phyloP scores from a whole-genome alignment of 2,113 vertebrate genomes.

The Alligator mississippiensis region DNA sequence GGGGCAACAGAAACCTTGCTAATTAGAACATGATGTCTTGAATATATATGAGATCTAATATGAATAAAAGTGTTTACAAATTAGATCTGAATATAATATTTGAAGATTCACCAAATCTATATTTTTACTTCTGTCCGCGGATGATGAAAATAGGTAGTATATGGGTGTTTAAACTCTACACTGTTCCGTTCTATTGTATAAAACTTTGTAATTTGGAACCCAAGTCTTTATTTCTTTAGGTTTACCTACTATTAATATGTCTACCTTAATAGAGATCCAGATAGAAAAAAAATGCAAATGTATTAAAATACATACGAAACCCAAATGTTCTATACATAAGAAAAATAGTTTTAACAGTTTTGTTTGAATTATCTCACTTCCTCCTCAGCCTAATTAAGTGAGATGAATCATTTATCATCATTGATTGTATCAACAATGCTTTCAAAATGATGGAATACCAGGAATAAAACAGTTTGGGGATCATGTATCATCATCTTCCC shows the following conservation, averaged over 20 bases:
- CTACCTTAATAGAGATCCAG: neutral
- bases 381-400: conserved; percentile 44
- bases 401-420: conserved; percentile 70
- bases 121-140: neutral
- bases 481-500: conserved; percentile 53
- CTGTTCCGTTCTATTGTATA: neutral
- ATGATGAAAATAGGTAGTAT: neutral
- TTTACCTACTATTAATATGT: neutral
- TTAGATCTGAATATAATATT: neutral
- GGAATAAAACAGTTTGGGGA: conserved; percentile 31
- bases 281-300: neutral
- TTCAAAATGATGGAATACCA: conserved; percentile 65
- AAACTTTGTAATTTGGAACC: neutral
- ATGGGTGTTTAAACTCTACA: neutral
- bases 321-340: neutral
- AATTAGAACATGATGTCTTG: neutral
- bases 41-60: neutral
- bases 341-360: neutral
- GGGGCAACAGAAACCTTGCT: neutral
- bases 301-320: neutral
- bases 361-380: conserved; percentile 35
- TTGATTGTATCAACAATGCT: conserved; percentile 61
- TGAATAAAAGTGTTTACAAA: neutral
- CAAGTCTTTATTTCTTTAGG: neutral
- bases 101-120: neutral